These are phyloP conservation scores for Muntiacus reevesi DNA, from an alignment of 2,113 vertebrate genomes.

Conservation along the genomic window DNA sequence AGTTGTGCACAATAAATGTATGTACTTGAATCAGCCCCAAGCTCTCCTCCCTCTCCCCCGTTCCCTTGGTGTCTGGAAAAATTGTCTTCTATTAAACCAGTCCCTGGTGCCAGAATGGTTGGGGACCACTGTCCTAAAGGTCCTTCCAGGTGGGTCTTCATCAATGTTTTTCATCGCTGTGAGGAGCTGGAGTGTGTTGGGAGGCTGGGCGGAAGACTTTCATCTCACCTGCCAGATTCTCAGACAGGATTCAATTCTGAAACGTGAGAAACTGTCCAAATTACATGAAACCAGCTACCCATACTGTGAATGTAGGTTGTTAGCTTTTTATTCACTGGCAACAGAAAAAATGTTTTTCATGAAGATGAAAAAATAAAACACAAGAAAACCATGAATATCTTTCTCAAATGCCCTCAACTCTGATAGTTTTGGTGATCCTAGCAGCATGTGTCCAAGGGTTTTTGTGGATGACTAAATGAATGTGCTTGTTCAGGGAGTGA, in stretches of 20 bases:
- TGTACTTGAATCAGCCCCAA: not conserved
- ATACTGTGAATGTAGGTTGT: not conserved
- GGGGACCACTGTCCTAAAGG: not conserved
- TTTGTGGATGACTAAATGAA: not conserved
- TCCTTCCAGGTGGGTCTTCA: not conserved
- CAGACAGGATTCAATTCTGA: not conserved
- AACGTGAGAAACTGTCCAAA: not conserved
- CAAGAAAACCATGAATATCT: not conserved
- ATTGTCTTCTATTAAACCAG: not conserved
- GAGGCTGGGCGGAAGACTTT: not conserved
- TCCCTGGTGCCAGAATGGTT: not conserved
- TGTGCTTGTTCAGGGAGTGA: not conserved
- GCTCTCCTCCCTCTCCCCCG: not conserved
- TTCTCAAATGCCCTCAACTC: not conserved
- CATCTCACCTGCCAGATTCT: not conserved
- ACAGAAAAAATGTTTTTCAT: not conserved
- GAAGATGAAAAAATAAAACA: not conserved
- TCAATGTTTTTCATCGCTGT: not conserved
- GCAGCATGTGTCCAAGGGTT: not conserved
- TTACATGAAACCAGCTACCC: not conserved
- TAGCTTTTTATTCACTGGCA: not conserved
- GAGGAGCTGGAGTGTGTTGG: not conserved
- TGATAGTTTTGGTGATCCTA: not conserved
- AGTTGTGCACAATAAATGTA: not conserved
- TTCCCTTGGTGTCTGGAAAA: not conserved